Conservation (phyloP, 2,888 invertebrate species). For the Zygaena filipendulae region DNA sequence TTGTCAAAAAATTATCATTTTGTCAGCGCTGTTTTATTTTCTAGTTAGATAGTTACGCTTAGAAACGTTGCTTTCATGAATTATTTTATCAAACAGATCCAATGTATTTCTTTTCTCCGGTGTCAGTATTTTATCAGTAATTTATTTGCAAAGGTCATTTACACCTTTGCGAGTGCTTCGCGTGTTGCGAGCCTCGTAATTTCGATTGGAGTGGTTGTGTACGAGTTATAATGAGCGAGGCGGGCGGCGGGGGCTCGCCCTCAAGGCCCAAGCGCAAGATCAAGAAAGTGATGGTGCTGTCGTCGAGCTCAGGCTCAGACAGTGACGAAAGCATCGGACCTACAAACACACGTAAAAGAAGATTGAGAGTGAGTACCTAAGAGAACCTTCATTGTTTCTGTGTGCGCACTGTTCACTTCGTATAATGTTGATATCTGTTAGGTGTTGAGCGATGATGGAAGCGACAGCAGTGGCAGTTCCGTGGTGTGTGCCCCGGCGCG, state of each 20-base stretch:
- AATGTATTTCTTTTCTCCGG: too few relatives aligned
- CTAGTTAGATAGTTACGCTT: slow-evolving; percentile 23
- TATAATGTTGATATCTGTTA: too few relatives aligned
- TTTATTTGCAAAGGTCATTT: slow-evolving; percentile 46
- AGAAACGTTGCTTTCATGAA: too few relatives aligned
- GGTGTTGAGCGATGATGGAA: slow-evolving; percentile 64
- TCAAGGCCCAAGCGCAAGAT: slow-evolving; percentile 40
- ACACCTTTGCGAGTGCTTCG: slow-evolving; percentile 55
- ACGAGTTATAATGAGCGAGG: slow-evolving; percentile 48
- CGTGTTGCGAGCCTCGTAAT: slow-evolving; percentile 49
- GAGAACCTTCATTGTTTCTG: slow-evolving; percentile 4
- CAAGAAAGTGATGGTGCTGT: slow-evolving; percentile 39
- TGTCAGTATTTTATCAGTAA: too few relatives aligned
- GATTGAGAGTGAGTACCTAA: slow-evolving; percentile 51
- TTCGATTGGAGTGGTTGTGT: slow-evolving; percentile 18
- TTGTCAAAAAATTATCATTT: slow-evolving; percentile 63
- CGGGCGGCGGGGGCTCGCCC: slow-evolving; percentile 42
- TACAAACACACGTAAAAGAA: slow-evolving; percentile 46
- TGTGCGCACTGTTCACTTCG: slow-evolving; percentile 4
- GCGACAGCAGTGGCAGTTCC: slow-evolving; percentile 48
- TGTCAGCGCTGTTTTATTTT: slow-evolving; percentile 29
- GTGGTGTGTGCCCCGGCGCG: slow-evolving; percentile 30
- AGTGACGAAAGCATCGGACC: slow-evolving; percentile 52
- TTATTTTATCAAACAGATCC: too few relatives aligned
- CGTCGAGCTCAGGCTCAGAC: slow-evolving; percentile 48